Conservation (phyloP, 1,140 invertebrate genomes). For the Bombus pascuorum region DNA sequence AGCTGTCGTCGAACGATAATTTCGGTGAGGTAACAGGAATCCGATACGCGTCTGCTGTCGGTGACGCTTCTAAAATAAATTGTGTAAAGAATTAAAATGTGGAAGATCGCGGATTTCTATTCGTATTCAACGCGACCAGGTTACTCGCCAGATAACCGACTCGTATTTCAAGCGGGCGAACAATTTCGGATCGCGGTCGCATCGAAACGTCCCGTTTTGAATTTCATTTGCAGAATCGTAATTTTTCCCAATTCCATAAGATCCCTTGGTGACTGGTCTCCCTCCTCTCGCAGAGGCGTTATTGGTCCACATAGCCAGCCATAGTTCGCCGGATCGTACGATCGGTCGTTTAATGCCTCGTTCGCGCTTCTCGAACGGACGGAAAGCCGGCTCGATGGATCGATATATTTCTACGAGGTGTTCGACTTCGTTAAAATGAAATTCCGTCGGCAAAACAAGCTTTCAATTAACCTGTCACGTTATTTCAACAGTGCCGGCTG, state of each 20-base stretch:
- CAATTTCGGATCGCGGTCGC: conserved; percentile 52
- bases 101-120: neutral
- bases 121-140: neutral
- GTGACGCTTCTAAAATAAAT: conserved; percentile 5
- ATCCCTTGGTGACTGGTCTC: conserved; percentile 7
- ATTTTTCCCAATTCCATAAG: conserved; percentile 73
- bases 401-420: neutral
- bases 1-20: neutral
- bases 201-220: conserved; percentile 49
- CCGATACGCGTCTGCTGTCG: neutral
- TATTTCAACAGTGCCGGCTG: neutral
- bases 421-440: neutral
- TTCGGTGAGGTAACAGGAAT: neutral
- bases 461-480: conserved; percentile 13
- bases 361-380: too few relatives aligned
- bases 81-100: neutral
- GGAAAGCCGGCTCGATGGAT: neutral
- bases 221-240: conserved; percentile 77
- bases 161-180: conserved; percentile 65
- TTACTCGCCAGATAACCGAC: conserved; percentile 18
- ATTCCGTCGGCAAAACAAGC: neutral
- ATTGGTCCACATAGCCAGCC: conserved; percentile 26
- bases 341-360: too few relatives aligned
- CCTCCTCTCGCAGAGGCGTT: neutral
- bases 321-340: neutral